Base-by-base conservation (phyloP, 2,797 vertebrate species). In the Sebastiscus albofasciatus region DNA sequence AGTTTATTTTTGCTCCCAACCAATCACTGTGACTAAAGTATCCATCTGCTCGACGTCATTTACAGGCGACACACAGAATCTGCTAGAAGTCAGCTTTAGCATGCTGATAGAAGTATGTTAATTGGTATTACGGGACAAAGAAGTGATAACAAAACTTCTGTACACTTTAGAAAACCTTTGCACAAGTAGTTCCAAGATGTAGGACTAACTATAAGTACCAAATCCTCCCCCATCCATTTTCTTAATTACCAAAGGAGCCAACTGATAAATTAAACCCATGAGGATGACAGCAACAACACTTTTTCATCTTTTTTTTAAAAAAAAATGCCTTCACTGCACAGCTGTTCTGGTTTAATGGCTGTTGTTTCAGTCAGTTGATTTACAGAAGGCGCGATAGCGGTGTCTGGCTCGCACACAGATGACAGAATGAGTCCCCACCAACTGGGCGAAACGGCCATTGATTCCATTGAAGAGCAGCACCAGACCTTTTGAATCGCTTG, bases 331-430 rank as follows among this genome's bases (percentile, higher is more conserved):
- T 56, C 61, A 79, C 59, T 79, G 61, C 71, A 86, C 84, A 86
- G 78, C 76, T 89, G 82, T 80, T 92, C 65, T 71, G 11, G 82
- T 88, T 82, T 76, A 85, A 85, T 89, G 34, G 77, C 70, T 55
- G 73, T 80, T 87, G 74, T 87, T 88, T 89, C 59, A 81, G 60
- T 77, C 33, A 24, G 31, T 66, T 90, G 81, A 87, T 88, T 88
- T 87, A 83, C 81, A 86, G 54, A 77, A 71, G 54, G 75, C 70
- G 62, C 70, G 66, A 80, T 80, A 58, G 59, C 81, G 26, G 49
- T 52, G 89, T 82, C 82, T 70, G n/a, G 78, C 75, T 89, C 72
- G 65, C 29, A n/a, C 70, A 70, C 52, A 77, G 58, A 78, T 61
- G 58, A 88, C 33, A 75, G 77, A 80, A 84, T 69, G 77, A 79